Percentiles rank a stretch among this genome's conserved stretches.
Conservation (phyloP, 2,797 vertebrate species). For the Lophotriccus pileatus region DNA sequence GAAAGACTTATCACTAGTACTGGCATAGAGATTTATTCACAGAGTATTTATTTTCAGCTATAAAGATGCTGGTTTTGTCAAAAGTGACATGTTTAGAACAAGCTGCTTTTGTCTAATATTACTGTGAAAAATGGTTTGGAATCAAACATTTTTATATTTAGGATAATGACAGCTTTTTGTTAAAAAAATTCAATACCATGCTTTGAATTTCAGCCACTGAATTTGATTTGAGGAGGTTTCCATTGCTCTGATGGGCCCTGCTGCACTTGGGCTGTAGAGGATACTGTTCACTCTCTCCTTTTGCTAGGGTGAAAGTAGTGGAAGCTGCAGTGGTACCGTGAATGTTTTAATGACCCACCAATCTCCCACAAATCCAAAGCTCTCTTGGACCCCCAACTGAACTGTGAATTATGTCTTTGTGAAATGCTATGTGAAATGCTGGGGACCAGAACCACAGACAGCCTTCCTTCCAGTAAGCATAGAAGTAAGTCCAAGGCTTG, state of each 20-base stretch:
- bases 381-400: neutral
- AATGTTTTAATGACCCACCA: neutral
- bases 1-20: slow-evolving; percentile 44
- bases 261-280: neutral
- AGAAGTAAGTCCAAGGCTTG: neutral
- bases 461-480: neutral
- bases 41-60: slow-evolving; percentile 33
- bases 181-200: neutral
- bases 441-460: neutral
- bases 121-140: slow-evolving; percentile 21
- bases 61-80: slow-evolving; percentile 26
- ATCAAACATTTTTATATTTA: slow-evolving; percentile 30
- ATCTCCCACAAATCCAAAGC: neutral
- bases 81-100: slow-evolving; percentile 40
- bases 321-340: rapidly evolving
- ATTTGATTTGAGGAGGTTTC: neutral
- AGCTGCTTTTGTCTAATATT: slow-evolving; percentile 22
- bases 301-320: neutral
- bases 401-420: neutral
- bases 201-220: neutral
- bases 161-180: neutral
- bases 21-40: slow-evolving; percentile 39
- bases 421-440: neutral
- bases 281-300: neutral
- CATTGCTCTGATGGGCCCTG: neutral